phyloP scores from a whole-genome alignment of 1,140 invertebrate species.

The Drosophila nigrodunni region DNA sequence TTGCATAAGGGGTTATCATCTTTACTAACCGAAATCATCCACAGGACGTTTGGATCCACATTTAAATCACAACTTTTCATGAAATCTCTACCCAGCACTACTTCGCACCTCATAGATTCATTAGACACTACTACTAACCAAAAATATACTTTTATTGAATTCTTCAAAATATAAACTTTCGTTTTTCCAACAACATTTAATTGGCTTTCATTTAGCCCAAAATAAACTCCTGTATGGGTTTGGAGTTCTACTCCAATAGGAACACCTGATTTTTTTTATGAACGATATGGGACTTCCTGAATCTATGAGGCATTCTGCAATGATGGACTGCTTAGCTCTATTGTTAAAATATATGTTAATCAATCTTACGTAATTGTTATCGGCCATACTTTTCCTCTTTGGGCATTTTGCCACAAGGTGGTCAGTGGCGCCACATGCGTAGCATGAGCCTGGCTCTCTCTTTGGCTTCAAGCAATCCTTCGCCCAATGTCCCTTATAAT shows the following conservation, averaged over 20 bases:
- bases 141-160: not conserved
- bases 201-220: conserved; percentile 1
- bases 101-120: not conserved
- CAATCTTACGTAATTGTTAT: too few species aligned
- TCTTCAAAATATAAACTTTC: not conserved
- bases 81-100: not conserved
- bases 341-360: too few species aligned
- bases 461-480: too few species aligned
- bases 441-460: too few species aligned
- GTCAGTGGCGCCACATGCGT: too few species aligned
- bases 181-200: not conserved
- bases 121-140: not conserved
- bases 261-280: not conserved
- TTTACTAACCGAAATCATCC: not conserved
- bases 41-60: not conserved
- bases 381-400: too few species aligned
- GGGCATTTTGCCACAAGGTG: too few species aligned
- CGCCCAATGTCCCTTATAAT: too few species aligned
- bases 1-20: not conserved
- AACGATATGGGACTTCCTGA: not conserved
- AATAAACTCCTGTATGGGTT: not conserved
- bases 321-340: not conserved
- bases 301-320: not conserved
- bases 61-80: not conserved
- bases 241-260: not conserved